Percentiles rank a stretch among this genome's conserved stretches.
phyloP scores from a whole-genome alignment of 2,797 vertebrate species.

The Masticophis lateralis region DNA sequence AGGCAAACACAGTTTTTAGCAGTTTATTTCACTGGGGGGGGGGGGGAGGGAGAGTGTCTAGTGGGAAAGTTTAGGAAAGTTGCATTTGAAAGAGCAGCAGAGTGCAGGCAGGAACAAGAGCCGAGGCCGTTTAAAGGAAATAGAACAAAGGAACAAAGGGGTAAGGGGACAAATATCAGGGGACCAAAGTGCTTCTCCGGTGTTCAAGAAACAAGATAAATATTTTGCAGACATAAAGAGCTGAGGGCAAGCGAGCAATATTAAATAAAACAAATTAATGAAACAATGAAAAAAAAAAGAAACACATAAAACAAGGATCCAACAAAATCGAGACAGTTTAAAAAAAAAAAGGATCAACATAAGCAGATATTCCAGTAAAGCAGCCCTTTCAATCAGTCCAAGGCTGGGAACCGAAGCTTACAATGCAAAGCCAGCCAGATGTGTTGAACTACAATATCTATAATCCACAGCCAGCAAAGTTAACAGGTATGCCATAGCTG shows the following conservation, averaged over 20 bases:
- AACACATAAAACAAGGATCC: neutral
- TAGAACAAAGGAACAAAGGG: neutral
- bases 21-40: neutral
- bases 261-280: neutral
- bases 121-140: neutral
- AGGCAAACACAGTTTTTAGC: neutral
- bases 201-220: neutral
- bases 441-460: neutral
- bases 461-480: neutral
- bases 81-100: slow-evolving; percentile 1
- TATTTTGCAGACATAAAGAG: neutral
- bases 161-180: neutral
- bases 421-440: neutral
- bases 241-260: neutral
- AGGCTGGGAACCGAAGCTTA: neutral
- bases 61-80: neutral
- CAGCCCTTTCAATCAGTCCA: neutral
- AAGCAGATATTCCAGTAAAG: neutral
- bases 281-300: neutral
- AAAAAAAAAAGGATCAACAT: neutral
- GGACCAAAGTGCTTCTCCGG: neutral
- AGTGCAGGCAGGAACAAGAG: neutral
- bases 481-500: neutral
- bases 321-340: neutral
- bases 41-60: neutral